Evolutionary conservation across 2,888 invertebrate species (phyloP).

Genomic region (Ptilodon capucinus): DNA sequence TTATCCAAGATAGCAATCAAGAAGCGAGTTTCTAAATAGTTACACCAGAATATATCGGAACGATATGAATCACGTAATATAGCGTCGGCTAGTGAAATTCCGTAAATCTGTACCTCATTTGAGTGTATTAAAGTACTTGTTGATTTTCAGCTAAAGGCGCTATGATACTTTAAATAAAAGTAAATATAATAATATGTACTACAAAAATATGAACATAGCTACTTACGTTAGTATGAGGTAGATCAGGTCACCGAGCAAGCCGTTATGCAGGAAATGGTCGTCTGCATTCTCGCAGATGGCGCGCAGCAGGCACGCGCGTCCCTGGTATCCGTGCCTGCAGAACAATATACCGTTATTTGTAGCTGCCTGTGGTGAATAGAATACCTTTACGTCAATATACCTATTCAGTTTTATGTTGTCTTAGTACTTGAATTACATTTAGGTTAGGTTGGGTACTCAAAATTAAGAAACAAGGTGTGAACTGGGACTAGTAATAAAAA

Average conservation of each 20-base stretch:
- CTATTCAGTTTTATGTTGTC: neutral
- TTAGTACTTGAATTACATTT: no score
- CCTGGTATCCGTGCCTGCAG: constrained; percentile 83
- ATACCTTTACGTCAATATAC: neutral
- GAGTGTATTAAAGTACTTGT: no score
- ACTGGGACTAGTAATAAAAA: no score
- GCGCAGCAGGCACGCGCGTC: constrained; percentile 83
- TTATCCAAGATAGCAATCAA: no score
- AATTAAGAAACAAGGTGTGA: no score
- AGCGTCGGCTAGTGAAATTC: no score
- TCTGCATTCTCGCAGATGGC: constrained; percentile 86
- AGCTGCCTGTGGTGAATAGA: neutral
- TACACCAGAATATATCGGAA: no score
- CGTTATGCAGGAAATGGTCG: constrained; percentile 81
- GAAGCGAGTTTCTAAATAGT: no score
- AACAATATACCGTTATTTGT: neutral
- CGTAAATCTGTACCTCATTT: no score
- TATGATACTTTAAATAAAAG: neutral
- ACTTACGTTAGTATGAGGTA: constrained; percentile 87
- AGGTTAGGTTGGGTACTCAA: no score
- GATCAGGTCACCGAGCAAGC: constrained; percentile 86
- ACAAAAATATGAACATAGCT: constrained; percentile 1
- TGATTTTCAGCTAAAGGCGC: no score
- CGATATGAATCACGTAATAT: no score
- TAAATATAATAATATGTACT: neutral